Conservation (phyloP, 1,140 invertebrate genomes). For the Drosophila fuyamai region DNA sequence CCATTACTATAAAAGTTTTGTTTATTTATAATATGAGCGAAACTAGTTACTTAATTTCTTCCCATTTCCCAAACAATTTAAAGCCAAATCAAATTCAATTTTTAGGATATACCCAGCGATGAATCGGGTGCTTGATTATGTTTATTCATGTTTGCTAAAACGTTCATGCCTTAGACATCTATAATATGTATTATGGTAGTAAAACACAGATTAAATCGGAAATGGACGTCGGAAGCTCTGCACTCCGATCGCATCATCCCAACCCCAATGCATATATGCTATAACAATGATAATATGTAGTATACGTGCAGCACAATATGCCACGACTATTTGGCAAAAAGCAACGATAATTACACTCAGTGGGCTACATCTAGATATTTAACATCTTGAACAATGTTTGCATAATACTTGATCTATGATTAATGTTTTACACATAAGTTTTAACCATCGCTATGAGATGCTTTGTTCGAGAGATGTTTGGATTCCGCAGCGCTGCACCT, state of each 20-base stretch:
- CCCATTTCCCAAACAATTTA: not conserved
- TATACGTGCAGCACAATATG: constrained; percentile 33
- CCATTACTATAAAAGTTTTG: too few species aligned
- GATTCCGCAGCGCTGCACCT: constrained; percentile 10
- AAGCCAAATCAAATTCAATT: not conserved
- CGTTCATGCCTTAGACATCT: constrained; percentile 64
- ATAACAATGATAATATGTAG: constrained; percentile 52
- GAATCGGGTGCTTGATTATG: constrained; percentile 52
- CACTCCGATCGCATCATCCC: not conserved
- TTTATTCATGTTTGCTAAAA: constrained; percentile 47
- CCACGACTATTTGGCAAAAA: constrained; percentile 58
- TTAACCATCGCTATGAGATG: constrained; percentile 36
- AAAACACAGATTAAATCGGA: constrained; percentile 75
- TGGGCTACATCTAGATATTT: constrained; percentile 27
- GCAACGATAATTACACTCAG: constrained; percentile 48
- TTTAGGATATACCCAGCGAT: constrained; percentile 30
- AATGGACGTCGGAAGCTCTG: constrained; percentile 9
- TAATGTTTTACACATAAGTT: constrained; percentile 27
- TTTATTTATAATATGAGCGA: too few species aligned
- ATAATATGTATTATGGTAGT: constrained; percentile 63
- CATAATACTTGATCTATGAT: constrained; percentile 61
- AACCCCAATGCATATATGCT: constrained; percentile 18
- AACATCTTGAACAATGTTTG: constrained; percentile 40
- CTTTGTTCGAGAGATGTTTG: constrained; percentile 60
- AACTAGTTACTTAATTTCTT: too few species aligned